These are phyloP conservation scores for Malthinus seriepunctatus DNA, from an alignment of 2,888 invertebrate species.

Conservation along the genomic window DNA sequence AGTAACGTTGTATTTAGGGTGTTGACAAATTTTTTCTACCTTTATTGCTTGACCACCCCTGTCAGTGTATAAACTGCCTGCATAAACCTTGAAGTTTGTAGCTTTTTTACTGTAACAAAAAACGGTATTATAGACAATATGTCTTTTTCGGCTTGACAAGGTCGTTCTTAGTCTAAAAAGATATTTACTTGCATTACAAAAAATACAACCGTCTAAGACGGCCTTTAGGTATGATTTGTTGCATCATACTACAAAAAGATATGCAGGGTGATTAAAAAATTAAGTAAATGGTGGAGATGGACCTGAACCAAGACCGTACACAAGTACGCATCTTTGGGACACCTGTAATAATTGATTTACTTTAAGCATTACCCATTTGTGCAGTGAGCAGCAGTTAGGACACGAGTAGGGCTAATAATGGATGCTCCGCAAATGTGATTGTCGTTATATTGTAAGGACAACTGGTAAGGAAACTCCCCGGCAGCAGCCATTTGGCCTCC, in stretches of 20 bases:
- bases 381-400: constrained; percentile 44
- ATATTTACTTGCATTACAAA: too few relatives aligned
- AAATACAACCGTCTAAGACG: too few relatives aligned
- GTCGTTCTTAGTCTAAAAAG: too few relatives aligned
- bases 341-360: not conserved
- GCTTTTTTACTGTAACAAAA: not conserved
- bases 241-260: too few relatives aligned
- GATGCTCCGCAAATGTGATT: constrained; percentile 41
- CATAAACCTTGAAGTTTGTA: not conserved
- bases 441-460: constrained; percentile 34
- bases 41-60: not conserved
- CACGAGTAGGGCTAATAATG: constrained; percentile 32
- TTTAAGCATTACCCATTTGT: constrained; percentile 33
- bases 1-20: not conserved
- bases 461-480: constrained; percentile 39
- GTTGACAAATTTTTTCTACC: not conserved
- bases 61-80: not conserved
- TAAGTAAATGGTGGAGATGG: too few relatives aligned
- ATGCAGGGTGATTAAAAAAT: too few relatives aligned
- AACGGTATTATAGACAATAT: not conserved
- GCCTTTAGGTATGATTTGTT: too few relatives aligned
- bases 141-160: too few relatives aligned
- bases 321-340: too few relatives aligned
- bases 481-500: constrained; percentile 38
- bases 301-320: too few relatives aligned